Conservation (phyloP, 2,113 vertebrate species). For the Ophthalmotilapia sp. region DNA sequence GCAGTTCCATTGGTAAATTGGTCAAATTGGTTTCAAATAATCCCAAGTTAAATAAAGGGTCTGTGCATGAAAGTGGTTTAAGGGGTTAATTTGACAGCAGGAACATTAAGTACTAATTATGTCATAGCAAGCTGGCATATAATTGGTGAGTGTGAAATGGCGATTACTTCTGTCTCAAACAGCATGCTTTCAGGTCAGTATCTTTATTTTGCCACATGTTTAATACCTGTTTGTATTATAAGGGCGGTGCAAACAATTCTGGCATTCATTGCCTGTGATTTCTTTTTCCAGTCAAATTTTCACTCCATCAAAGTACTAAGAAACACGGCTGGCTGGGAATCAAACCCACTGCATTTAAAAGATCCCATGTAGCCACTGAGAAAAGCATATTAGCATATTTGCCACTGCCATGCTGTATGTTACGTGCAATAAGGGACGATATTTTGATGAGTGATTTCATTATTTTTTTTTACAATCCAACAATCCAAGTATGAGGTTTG, state of each 20-base stretch:
- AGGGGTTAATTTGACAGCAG: neutral
- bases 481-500: neutral
- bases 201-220: neutral
- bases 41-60: neutral
- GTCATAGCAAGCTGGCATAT: neutral
- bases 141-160: neutral
- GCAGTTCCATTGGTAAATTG: slow-evolving; percentile 3
- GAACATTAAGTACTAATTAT: slow-evolving; percentile 1
- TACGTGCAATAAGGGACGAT: neutral
- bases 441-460: neutral
- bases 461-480: neutral
- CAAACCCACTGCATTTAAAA: neutral
- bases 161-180: neutral
- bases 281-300: neutral
- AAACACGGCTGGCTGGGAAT: neutral
- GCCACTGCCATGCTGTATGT: neutral
- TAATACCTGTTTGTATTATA: neutral
- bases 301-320: neutral
- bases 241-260: neutral
- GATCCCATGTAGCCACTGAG: neutral
- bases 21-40: slow-evolving; percentile 5
- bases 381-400: neutral
- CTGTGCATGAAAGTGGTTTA: neutral
- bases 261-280: neutral
- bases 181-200: neutral